Evolutionary conservation across 1,140 invertebrate genomes (phyloP).

Genomic region (Hycleus cichorii): DNA sequence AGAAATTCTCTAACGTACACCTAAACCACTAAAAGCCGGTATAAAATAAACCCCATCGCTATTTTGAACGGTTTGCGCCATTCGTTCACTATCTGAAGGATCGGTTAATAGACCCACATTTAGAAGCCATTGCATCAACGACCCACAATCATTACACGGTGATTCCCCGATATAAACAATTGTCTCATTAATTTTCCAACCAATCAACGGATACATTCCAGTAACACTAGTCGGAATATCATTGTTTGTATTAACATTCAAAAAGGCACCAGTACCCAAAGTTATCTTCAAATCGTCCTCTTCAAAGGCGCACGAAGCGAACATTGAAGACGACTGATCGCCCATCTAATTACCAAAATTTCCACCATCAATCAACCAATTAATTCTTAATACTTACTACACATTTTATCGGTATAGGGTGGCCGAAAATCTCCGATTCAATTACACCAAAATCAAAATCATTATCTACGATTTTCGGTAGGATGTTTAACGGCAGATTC

Average conservation of each 20-base stretch:
- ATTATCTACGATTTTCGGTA: constrained; percentile 76
- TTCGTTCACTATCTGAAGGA: constrained; percentile 56
- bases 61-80: constrained; percentile 66
- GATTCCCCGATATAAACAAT: constrained; percentile 77
- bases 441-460: constrained; percentile 64
- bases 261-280: constrained; percentile 89
- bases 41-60: constrained; percentile 82
- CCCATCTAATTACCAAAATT: constrained; percentile 48
- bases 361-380: no score
- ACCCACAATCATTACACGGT: constrained; percentile 77
- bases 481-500: constrained; percentile 60
- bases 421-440: constrained; percentile 61
- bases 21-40: constrained; percentile 84
- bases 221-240: constrained; percentile 68
- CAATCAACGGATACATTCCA: constrained; percentile 84
- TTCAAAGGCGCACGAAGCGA: constrained; percentile 81
- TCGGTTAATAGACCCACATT: constrained; percentile 59
- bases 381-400: constrained; percentile 51
- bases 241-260: constrained; percentile 79
- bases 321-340: constrained; percentile 82
- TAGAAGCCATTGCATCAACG: constrained; percentile 80
- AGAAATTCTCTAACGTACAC: constrained; percentile 49
- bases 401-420: constrained; percentile 66
- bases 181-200: constrained; percentile 71
- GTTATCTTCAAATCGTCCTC: constrained; percentile 84